A percentile compares a stretch with the other conserved stretches of the same genome.
phyloP scores from a whole-genome alignment of 2,797 vertebrate species.

The Caiman crocodilus region DNA sequence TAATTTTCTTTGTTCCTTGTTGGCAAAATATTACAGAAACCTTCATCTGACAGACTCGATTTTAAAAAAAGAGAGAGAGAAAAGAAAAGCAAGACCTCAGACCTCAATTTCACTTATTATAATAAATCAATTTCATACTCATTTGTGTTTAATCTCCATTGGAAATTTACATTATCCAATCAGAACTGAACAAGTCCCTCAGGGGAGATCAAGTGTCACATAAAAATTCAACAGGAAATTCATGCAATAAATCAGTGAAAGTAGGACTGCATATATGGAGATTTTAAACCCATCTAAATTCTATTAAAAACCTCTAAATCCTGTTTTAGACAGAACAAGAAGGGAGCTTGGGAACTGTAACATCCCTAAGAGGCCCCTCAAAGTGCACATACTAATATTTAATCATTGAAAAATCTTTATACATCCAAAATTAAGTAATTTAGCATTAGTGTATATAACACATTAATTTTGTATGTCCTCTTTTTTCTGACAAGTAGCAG shows the following conservation, averaged over 20 bases:
- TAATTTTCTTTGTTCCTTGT: constrained; percentile 71
- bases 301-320: constrained; percentile 82
- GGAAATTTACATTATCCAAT: constrained; percentile 84
- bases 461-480: constrained; percentile 63
- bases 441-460: constrained; percentile 35
- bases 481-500: constrained; percentile 46
- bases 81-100: constrained; percentile 69
- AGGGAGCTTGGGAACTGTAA: constrained; percentile 69
- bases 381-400: constrained; percentile 76
- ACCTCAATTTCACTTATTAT: constrained; percentile 81
- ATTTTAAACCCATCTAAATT: constrained; percentile 83
- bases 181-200: constrained; percentile 75
- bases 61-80: constrained; percentile 56
- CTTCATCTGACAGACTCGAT: constrained; percentile 52
- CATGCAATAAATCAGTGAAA: constrained; percentile 80
- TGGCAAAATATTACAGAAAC: constrained; percentile 65
- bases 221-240: constrained; percentile 86
- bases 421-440: constrained; percentile 74
- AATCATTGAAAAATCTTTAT: constrained; percentile 73
- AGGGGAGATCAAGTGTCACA: constrained; percentile 79
- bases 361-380: constrained; percentile 67
- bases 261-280: constrained; percentile 71
- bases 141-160: constrained; percentile 83
- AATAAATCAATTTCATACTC: constrained; percentile 84
- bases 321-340: constrained; percentile 77